Conservation (phyloP, 2,797 vertebrate species). For the Sebastes kiyomatsui region DNA sequence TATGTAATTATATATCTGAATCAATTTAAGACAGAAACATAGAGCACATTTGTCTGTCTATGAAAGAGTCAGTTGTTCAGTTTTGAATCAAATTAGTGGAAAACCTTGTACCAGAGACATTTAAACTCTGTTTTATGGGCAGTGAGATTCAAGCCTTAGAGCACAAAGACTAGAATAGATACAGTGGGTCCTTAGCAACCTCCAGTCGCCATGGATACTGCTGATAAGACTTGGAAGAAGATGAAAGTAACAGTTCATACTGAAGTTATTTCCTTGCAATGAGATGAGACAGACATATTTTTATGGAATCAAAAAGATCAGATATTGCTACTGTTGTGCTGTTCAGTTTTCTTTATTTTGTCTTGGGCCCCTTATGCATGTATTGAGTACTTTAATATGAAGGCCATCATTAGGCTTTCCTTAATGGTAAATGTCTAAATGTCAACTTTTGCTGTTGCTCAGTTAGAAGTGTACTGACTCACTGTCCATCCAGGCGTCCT, state of each 20-base stretch:
- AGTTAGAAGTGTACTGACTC: not conserved
- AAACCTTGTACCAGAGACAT: conserved; percentile 4
- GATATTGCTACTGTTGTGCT: not conserved
- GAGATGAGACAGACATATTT: conserved; percentile 2
- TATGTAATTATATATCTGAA: not conserved
- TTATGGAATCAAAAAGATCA: not conserved
- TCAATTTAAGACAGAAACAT: not conserved
- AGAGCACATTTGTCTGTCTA: not conserved
- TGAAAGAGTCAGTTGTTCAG: not conserved
- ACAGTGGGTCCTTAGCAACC: conserved; percentile 68
- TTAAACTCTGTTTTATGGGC: conserved; percentile 9
- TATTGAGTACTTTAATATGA: not conserved
- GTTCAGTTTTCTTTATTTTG: not conserved
- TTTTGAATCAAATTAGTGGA: not conserved
- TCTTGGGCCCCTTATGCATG: not conserved
- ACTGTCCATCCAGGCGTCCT: not conserved
- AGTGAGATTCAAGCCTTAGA: conserved; percentile 32
- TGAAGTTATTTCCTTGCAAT: conserved; percentile 31
- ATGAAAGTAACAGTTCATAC: conserved; percentile 36
- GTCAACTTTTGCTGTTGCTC: not conserved
- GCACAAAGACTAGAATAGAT: conserved; percentile 60
- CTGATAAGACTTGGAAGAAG: conserved; percentile 34
- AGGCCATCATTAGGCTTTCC: not conserved
- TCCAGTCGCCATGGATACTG: conserved; percentile 74
- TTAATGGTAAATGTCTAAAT: not conserved